Evolutionary conservation across 2,888 invertebrate species (phyloP).

Genomic region (Adela reaumurella): DNA sequence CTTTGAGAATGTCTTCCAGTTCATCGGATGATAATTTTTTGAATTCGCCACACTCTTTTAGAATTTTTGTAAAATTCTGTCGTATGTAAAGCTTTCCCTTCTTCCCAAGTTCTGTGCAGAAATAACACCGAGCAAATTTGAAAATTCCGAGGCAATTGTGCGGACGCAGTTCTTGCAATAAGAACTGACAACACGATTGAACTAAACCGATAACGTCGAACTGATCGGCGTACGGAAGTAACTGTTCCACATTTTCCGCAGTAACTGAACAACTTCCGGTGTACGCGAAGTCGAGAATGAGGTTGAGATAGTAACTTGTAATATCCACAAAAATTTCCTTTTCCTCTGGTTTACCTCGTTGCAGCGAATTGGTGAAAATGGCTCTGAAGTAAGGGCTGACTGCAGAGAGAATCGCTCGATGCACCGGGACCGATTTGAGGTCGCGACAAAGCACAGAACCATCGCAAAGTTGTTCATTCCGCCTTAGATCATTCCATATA

Average conservation of each 20-base stretch:
- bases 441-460: constrained; percentile 63
- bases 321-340: constrained; percentile 60
- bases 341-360: constrained; percentile 57
- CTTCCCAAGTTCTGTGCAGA: constrained; percentile 64
- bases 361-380: constrained; percentile 65
- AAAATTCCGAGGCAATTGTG: constrained; percentile 70
- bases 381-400: constrained; percentile 73
- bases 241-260: constrained; percentile 63
- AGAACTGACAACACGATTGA: constrained; percentile 64
- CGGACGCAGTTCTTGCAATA: constrained; percentile 60
- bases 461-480: constrained; percentile 66
- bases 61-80: constrained; percentile 58
- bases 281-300: constrained; percentile 73
- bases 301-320: constrained; percentile 56
- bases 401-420: constrained; percentile 67
- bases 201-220: constrained; percentile 71
- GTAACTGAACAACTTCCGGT: constrained; percentile 64
- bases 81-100: constrained; percentile 57
- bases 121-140: constrained; percentile 66
- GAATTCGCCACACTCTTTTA: constrained; percentile 63
- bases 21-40: constrained; percentile 58
- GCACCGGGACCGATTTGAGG: constrained; percentile 60
- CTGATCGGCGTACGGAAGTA: constrained; percentile 68
- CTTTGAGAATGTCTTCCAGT: constrained; percentile 59
- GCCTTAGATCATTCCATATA: constrained; percentile 65